Conservation (phyloP, 2,113 vertebrate species). For the Miniopterus natalensis region DNA sequence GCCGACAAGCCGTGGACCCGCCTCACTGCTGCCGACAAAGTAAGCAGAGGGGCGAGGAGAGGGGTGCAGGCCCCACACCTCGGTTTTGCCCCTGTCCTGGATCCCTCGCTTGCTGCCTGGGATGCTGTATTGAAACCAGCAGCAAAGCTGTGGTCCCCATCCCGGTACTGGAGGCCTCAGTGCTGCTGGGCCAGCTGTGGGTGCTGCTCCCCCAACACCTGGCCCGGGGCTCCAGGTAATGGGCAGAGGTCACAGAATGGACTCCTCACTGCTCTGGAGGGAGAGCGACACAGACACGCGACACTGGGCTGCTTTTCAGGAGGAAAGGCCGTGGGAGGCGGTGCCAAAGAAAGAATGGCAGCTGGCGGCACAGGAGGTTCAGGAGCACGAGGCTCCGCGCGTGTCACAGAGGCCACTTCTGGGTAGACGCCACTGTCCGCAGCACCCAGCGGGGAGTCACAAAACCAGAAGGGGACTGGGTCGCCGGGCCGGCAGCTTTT, state of each 20-base stretch:
- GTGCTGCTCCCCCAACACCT: background rate
- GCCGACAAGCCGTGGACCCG: slow-evolving; percentile 99
- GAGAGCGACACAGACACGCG: rapidly evolving
- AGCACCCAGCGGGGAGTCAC: rapidly evolving
- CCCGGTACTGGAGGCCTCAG: rapidly evolving
- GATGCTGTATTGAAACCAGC: background rate
- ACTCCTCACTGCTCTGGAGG: background rate
- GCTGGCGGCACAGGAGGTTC: rapidly evolving
- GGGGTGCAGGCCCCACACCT: rapidly evolving
- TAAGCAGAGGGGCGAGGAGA: slow-evolving; percentile 71
- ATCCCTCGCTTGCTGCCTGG: background rate
- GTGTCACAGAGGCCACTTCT: background rate
- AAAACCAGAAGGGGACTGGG: background rate
- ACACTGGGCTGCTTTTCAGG: rapidly evolving
- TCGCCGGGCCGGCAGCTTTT: background rate
- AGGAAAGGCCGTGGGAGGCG: background rate
- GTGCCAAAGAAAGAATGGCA: too few relatives aligned
- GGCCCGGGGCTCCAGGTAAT: background rate
- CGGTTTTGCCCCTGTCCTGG: rapidly evolving
- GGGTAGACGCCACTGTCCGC: rapidly evolving
- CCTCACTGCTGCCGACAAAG: slow-evolving; percentile 98
- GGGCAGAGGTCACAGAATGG: background rate
- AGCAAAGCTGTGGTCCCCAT: background rate
- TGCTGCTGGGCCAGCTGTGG: background rate
- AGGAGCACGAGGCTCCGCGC: background rate